Conservation (phyloP, 2,113 vertebrate genomes). For the Brevimyrus niger region DNA sequence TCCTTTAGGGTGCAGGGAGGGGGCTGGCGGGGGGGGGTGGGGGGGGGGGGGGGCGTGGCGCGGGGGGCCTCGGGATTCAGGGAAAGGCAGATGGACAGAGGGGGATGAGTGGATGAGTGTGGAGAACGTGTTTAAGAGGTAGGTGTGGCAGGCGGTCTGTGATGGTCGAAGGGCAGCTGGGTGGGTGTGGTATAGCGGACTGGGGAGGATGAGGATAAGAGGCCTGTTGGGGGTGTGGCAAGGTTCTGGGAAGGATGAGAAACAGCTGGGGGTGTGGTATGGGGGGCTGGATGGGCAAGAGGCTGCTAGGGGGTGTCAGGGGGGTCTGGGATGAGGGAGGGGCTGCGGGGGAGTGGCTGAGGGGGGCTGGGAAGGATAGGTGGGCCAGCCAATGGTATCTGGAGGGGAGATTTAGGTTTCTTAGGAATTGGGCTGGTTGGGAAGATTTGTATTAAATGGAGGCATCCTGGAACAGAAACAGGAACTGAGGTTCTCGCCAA, state of each 20-base stretch:
- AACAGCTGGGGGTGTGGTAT: neutral
- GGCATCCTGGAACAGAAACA: neutral
- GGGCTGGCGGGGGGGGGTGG: too few species aligned
- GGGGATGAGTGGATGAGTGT: neutral
- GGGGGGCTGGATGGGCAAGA: too few species aligned
- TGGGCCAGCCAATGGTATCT: neutral
- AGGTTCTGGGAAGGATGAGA: neutral
- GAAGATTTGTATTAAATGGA: neutral
- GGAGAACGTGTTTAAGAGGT: neutral
- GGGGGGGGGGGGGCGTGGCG: too few species aligned
- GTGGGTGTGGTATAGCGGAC: neutral
- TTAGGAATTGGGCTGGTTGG: neutral
- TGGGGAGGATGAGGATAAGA: neutral
- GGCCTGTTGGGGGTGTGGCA: neutral
- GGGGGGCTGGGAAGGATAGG: neutral
- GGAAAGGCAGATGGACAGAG: neutral
- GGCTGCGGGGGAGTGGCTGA: neutral
- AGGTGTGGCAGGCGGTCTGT: neutral
- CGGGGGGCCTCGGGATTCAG: neutral
- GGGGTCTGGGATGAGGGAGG: neutral
- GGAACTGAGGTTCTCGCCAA: slow-evolving; percentile 31
- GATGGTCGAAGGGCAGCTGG: neutral
- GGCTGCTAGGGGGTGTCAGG: neutral
- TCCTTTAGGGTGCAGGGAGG: neutral
- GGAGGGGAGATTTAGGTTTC: neutral